Conservation (phyloP, 2,797 vertebrate genomes). For the Poecilia wingei region DNA sequence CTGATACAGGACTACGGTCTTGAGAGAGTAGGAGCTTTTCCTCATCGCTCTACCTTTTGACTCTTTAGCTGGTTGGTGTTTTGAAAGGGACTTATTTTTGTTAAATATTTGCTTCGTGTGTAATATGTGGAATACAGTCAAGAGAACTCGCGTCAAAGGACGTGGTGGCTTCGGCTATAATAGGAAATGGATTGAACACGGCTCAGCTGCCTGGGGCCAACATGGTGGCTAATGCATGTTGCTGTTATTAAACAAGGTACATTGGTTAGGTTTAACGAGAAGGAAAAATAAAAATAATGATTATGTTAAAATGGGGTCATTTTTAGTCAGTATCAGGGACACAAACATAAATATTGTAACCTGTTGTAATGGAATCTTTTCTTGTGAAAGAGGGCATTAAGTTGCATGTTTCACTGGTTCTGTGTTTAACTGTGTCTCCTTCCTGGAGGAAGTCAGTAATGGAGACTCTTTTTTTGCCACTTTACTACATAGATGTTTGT, state of each 20-base stretch:
- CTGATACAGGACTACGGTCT: constrained; percentile 43
- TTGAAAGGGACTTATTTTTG: constrained; percentile 46
- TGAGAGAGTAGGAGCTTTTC: constrained; percentile 39
- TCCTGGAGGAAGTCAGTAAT: not conserved
- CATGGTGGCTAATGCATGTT: constrained; percentile 73
- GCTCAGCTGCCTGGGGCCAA: constrained; percentile 55
- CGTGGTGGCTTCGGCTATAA: constrained; percentile 66
- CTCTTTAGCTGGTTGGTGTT: constrained; percentile 15
- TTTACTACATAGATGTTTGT: not conserved
- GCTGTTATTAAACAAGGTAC: constrained; percentile 69
- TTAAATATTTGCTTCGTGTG: constrained; percentile 57
- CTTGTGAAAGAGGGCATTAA: not conserved
- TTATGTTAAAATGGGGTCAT: constrained; percentile 33
- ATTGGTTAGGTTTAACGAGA: constrained; percentile 54
- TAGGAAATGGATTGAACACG: constrained; percentile 64
- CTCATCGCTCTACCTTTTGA: constrained; percentile 47
- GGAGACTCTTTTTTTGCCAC: not conserved
- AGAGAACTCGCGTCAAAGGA: constrained; percentile 59
- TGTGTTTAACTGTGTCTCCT: not conserved
- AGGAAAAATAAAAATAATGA: constrained; percentile 30
- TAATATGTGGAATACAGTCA: constrained; percentile 48
- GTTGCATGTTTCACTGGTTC: not conserved
- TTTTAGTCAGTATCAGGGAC: not conserved
- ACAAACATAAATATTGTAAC: not conserved
- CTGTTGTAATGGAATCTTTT: not conserved